phyloP scores from a whole-genome alignment of 2,113 vertebrate species.

The Nibea coibor region DNA sequence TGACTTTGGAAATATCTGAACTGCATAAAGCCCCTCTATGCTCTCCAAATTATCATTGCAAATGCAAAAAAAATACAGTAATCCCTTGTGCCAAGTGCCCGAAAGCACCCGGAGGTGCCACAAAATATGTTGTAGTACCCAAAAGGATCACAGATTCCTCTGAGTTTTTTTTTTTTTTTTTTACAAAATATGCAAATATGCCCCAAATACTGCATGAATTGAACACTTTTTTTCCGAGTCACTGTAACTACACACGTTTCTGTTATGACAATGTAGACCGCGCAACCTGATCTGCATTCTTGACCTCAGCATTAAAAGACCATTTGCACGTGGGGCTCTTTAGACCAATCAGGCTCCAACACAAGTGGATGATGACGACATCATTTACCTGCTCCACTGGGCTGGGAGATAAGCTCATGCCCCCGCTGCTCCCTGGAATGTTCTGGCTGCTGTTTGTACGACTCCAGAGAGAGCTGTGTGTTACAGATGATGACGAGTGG shows the following conservation, averaged over 20 bases:
- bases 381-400: conserved; percentile 82
- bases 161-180: conserved; percentile 2
- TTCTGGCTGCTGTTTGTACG: conserved; percentile 68
- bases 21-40: conserved; percentile 5
- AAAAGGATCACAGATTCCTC: conserved; percentile 13
- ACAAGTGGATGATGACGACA: conserved; percentile 74
- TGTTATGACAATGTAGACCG: not conserved
- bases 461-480: conserved; percentile 68
- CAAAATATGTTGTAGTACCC: conserved; percentile 1
- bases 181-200: conserved; percentile 28
- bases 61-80: conserved; percentile 32
- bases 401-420: conserved; percentile 77
- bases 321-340: conserved; percentile 47
- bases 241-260: not conserved
- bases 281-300: conserved; percentile 29
- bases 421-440: conserved; percentile 73
- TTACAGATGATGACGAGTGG: conserved; percentile 68
- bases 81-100: conserved; percentile 19
- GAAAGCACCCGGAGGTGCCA: conserved; percentile 23
- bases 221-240: conserved; percentile 9
- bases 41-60: conserved; percentile 42
- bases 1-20: conserved; percentile 48
- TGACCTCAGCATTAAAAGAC: conserved; percentile 34
- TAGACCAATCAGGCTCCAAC: conserved; percentile 60
- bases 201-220: not conserved